These are phyloP conservation scores for Trinorchestia longiramus DNA, from an alignment of 1,140 invertebrate species.

Conservation along the genomic window DNA sequence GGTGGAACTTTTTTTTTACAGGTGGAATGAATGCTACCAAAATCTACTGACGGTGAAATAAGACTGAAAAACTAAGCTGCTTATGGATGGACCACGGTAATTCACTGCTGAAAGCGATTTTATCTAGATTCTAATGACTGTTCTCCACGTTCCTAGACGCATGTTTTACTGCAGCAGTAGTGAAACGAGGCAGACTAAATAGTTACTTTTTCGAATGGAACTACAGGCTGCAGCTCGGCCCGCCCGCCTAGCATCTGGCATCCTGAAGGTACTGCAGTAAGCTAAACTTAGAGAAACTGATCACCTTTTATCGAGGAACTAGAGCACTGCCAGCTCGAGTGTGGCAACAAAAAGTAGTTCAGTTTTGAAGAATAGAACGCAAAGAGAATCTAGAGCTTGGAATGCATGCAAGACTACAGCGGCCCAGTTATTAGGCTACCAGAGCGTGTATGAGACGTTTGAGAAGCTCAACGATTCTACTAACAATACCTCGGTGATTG, in stretches of 20 bases:
- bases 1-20: too few relatives aligned
- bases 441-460: conserved; percentile 8
- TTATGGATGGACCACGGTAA: too few relatives aligned
- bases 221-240: neutral
- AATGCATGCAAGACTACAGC: neutral
- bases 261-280: neutral
- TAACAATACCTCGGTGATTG: neutral
- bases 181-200: neutral
- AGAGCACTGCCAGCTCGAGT: neutral
- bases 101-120: too few relatives aligned
- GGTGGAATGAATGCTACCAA: too few relatives aligned
- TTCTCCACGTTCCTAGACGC: neutral
- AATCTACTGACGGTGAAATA: too few relatives aligned
- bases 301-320: conserved; percentile 42
- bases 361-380: conserved; percentile 20
- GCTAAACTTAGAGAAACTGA: conserved; percentile 28
- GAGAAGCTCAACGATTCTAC: neutral
- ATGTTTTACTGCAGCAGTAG: neutral
- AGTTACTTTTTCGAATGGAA: neutral
- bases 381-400: neutral
- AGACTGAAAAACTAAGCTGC: too few relatives aligned
- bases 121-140: neutral
- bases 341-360: conserved; percentile 20
- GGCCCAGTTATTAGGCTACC: conserved; percentile 26
- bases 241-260: conserved; percentile 31